phyloP scores from a whole-genome alignment of 2,888 invertebrate species.

The Chaitophorus viminalis region DNA sequence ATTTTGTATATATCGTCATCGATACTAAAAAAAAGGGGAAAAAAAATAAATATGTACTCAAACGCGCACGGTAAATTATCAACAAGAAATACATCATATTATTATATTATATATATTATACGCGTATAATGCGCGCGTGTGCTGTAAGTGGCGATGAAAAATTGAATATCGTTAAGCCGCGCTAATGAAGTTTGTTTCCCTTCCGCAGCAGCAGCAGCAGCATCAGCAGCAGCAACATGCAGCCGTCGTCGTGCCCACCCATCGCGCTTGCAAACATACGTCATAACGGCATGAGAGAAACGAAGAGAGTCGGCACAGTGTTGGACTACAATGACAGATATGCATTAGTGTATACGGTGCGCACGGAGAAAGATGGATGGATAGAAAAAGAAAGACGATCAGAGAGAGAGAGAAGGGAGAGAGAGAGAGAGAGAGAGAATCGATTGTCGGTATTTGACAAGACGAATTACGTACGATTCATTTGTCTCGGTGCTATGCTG shows the following conservation, averaged over 20 bases:
- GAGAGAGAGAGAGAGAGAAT: slow-evolving; percentile 9
- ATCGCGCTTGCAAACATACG: background rate
- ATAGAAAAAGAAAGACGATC: background rate
- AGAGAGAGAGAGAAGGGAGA: background rate
- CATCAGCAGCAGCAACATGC: background rate
- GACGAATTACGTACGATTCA: slow-evolving; percentile 55
- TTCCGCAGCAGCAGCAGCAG: too few relatives aligned
- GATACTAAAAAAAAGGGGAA: background rate
- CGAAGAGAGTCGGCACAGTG: too few relatives aligned
- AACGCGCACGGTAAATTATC: background rate
- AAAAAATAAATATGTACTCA: background rate
- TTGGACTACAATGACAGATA: too few relatives aligned
- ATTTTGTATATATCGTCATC: too few relatives aligned
- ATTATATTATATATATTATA: background rate
- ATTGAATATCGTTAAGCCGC: slow-evolving; percentile 46
- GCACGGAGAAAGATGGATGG: too few relatives aligned
- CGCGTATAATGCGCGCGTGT: background rate
- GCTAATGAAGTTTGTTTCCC: slow-evolving; percentile 54
- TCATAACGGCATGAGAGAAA: too few relatives aligned
- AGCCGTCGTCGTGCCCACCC: background rate
- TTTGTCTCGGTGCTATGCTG: slow-evolving; percentile 33
- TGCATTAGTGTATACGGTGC: too few relatives aligned
- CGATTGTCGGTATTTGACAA: slow-evolving; percentile 56
- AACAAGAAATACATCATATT: background rate
- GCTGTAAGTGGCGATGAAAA: slow-evolving; percentile 27